phyloP scores from a whole-genome alignment of 2,113 vertebrate species.

The Mola mola region DNA sequence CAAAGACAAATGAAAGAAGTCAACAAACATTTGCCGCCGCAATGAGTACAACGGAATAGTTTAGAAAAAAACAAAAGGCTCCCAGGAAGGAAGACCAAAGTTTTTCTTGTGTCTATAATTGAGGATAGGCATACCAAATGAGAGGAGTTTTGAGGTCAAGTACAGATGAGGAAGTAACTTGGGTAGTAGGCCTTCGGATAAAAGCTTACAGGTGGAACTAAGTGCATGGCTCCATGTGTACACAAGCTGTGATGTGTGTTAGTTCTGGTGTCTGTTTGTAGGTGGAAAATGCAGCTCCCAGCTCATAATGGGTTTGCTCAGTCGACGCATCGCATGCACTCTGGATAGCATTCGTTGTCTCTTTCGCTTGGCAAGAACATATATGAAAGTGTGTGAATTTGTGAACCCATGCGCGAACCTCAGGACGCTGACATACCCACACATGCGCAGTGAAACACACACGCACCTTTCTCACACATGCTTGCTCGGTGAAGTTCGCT shows the following conservation, averaged over 20 bases:
- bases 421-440: background rate
- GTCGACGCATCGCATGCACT: constrained; percentile 54
- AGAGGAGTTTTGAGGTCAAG: constrained; percentile 77
- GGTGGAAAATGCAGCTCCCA: constrained; percentile 67
- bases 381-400: constrained; percentile 45
- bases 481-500: background rate
- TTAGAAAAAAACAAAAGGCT: constrained; percentile 46
- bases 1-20: constrained; percentile 47
- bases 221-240: constrained; percentile 66
- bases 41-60: constrained; percentile 42
- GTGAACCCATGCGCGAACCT: constrained; percentile 38
- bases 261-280: constrained; percentile 72
- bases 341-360: constrained; percentile 63
- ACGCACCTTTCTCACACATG: background rate
- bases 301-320: constrained; percentile 72
- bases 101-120: constrained; percentile 66
- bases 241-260: constrained; percentile 72
- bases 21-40: constrained; percentile 59
- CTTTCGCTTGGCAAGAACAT: constrained; percentile 52
- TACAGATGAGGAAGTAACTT: constrained; percentile 72
- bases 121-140: constrained; percentile 67
- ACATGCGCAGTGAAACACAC: constrained; percentile 8
- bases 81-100: constrained; percentile 56
- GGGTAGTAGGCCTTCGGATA: constrained; percentile 67
- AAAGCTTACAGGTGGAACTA: constrained; percentile 79